phyloP scores from a whole-genome alignment of 2,888 invertebrate genomes.

The Dryobotodes eremita region DNA sequence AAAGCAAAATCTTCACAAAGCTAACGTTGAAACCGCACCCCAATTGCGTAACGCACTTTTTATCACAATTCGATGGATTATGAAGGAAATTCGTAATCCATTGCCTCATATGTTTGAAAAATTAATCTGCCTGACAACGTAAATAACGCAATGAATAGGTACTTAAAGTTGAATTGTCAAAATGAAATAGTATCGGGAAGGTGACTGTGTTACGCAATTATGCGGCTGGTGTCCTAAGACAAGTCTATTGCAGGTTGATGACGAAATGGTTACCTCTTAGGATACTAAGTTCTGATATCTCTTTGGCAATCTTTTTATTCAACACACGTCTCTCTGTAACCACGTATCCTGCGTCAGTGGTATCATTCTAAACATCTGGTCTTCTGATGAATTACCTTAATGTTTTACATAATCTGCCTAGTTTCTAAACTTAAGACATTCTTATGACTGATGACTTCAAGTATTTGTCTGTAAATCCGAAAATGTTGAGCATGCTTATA shows the following conservation, averaged over 20 bases:
- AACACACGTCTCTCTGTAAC: constrained; percentile 15
- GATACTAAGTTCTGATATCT: constrained; percentile 9
- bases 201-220: background rate
- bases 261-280: background rate
- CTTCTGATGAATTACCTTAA: constrained; percentile 64
- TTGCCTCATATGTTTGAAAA: background rate
- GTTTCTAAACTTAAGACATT: constrained; percentile 51
- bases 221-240: background rate
- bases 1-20: background rate
- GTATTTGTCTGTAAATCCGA: constrained; percentile 20
- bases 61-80: background rate
- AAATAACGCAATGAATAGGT: too few species aligned
- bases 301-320: constrained; percentile 20
- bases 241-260: background rate
- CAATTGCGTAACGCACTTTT: background rate
- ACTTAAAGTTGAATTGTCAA: background rate
- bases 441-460: constrained; percentile 45
- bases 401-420: constrained; percentile 71
- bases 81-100: background rate
- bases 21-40: too few species aligned
- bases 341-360: constrained; percentile 9
- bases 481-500: constrained; percentile 16
- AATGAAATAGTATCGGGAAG: background rate
- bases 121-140: background rate
- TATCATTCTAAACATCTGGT: constrained; percentile 73